Percentiles rank a stretch among this genome's conserved stretches.
These are phyloP conservation scores for Myotis lucifugus DNA, from an alignment of 2,113 vertebrate species.

Conservation along the genomic window DNA sequence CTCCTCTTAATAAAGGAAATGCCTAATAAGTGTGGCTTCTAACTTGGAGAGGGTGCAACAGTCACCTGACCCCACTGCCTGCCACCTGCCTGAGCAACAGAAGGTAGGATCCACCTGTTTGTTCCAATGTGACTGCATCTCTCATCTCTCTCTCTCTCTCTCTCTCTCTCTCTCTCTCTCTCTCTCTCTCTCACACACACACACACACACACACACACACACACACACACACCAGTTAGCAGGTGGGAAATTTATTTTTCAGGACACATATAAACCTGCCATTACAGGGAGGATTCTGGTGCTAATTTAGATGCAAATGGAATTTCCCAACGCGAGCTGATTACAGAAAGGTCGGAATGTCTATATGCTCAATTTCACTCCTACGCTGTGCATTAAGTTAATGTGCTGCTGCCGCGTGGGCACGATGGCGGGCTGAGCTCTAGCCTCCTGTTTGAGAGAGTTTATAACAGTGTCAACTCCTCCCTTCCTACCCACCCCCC, in stretches of 20 bases:
- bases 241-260: conserved; percentile 67
- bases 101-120: conserved; percentile 67
- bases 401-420: background rate
- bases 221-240: conserved; percentile 31
- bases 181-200: background rate
- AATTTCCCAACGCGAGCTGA: conserved; percentile 49
- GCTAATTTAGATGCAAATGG: conserved; percentile 69
- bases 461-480: background rate
- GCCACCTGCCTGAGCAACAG: conserved; percentile 55
- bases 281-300: conserved; percentile 37
- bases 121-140: background rate
- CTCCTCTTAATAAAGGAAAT: background rate
- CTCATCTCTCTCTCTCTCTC: too few relatives aligned
- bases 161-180: too few relatives aligned
- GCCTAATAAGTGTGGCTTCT: conserved; percentile 33
- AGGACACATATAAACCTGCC: conserved; percentile 55
- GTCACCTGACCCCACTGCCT: conserved; percentile 37
- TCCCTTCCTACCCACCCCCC: background rate
- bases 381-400: background rate
- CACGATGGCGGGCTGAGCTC: conserved; percentile 39
- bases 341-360: conserved; percentile 65
- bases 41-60: background rate
- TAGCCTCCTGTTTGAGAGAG: background rate
- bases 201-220: background rate
- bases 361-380: conserved; percentile 49